phyloP scores from a whole-genome alignment of 2,888 invertebrate species.

The Pseudanteris insignis region DNA sequence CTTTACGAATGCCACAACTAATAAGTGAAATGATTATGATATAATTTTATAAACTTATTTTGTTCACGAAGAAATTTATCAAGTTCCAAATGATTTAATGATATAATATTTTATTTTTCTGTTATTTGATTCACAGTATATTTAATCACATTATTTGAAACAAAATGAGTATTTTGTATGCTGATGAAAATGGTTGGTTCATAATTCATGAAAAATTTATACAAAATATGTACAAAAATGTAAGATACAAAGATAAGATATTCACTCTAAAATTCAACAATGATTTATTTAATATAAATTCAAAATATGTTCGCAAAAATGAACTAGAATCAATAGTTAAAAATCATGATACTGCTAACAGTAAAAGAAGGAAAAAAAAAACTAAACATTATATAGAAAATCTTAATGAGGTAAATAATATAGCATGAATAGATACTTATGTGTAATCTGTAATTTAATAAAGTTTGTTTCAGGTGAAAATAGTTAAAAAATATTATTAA shows the following conservation, averaged over 20 bases:
- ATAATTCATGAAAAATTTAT: slow-evolving; percentile 68
- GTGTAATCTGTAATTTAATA: too few relatives aligned
- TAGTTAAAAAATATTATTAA: too few relatives aligned
- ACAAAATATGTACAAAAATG: slow-evolving; percentile 64
- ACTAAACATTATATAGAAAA: not conserved
- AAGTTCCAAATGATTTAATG: too few relatives aligned
- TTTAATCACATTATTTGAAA: too few relatives aligned
- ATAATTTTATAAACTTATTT: not conserved
- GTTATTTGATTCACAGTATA: too few relatives aligned
- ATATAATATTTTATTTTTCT: too few relatives aligned
- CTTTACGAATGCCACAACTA: too few relatives aligned
- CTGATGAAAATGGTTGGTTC: slow-evolving; percentile 65
- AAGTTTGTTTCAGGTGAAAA: too few relatives aligned
- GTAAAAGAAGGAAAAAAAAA: slow-evolving; percentile 57
- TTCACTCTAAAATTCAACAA: slow-evolving; percentile 59
- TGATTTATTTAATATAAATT: slow-evolving; percentile 67
- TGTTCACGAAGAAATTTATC: not conserved
- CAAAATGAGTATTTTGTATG: slow-evolving; percentile 66
- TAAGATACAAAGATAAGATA: slow-evolving; percentile 49
- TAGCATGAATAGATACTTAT: too few relatives aligned
- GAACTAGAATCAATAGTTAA: slow-evolving; percentile 45
- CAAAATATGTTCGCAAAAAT: slow-evolving; percentile 64
- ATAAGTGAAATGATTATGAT: not conserved
- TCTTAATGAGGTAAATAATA: not conserved
- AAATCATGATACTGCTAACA: slow-evolving; percentile 53